Conservation (phyloP, 1,140 invertebrate species). For the Leguminivora glycinivorella region DNA sequence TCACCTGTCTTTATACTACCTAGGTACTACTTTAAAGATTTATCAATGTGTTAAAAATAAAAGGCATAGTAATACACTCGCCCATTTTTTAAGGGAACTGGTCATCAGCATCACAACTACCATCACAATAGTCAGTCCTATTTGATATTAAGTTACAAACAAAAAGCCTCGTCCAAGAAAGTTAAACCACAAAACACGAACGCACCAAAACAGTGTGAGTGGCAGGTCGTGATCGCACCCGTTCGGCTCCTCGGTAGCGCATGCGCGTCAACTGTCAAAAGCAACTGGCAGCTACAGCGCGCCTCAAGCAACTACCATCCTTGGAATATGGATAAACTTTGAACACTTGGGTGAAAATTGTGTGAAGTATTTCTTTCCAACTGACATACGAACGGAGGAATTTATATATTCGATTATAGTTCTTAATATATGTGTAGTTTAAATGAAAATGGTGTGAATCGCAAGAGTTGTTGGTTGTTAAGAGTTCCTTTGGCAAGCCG, state of each 20-base stretch:
- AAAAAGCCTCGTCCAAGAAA: neutral
- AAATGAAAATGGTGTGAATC: neutral
- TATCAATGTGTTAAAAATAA: too few species aligned
- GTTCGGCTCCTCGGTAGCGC: constrained; percentile 31
- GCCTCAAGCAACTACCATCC: neutral
- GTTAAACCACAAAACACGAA: constrained; percentile 38
- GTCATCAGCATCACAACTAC: neutral
- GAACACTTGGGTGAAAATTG: neutral
- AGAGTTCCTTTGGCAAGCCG: constrained; percentile 21
- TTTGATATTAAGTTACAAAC: neutral
- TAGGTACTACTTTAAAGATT: too few species aligned
- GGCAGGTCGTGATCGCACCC: constrained; percentile 34
- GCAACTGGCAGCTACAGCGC: constrained; percentile 47
- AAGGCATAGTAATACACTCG: too few species aligned
- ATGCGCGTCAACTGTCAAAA: constrained; percentile 63
- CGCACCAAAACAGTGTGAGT: constrained; percentile 50
- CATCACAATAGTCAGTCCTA: neutral
- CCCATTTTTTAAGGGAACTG: neutral
- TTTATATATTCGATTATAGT: neutral
- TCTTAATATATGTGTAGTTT: neutral
- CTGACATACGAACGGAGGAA: neutral
- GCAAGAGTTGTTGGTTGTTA: neutral
- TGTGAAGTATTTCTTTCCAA: neutral
- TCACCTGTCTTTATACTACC: too few species aligned
- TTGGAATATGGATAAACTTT: neutral